phyloP scores from a whole-genome alignment of 2,113 vertebrate species.

The Tangachromis dhanisi region DNA sequence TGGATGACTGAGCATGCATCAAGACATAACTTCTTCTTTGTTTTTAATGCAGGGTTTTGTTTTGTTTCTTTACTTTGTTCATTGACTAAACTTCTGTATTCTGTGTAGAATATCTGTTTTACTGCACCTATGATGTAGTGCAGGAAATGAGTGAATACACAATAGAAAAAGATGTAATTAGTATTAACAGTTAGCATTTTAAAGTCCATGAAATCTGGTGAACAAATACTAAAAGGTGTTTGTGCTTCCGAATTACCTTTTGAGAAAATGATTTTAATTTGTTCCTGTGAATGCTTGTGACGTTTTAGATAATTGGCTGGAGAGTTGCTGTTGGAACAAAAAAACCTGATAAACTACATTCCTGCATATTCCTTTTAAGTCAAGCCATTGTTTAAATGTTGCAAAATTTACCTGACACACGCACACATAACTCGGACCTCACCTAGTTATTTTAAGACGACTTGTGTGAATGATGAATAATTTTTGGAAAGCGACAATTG shows the following conservation, averaged over 20 bases:
- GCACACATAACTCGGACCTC: background rate
- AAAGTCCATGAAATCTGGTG: background rate
- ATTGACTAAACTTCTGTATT: background rate
- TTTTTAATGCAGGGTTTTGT: background rate
- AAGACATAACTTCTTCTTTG: background rate
- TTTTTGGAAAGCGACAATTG: background rate
- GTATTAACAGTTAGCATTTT: background rate
- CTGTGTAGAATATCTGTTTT: background rate
- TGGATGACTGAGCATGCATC: background rate
- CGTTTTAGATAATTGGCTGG: accelerated
- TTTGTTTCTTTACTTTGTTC: background rate
- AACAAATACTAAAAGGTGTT: background rate
- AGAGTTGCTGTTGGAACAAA: background rate
- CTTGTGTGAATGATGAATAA: background rate
- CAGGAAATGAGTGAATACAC: background rate
- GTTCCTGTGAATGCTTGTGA: background rate
- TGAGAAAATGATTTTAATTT: background rate
- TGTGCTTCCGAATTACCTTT: background rate
- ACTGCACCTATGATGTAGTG: background rate
- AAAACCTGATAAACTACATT: slow-evolving; percentile 17
- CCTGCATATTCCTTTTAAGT: background rate
- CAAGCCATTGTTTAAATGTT: background rate
- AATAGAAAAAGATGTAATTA: background rate
- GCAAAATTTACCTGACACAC: background rate
- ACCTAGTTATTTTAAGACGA: background rate